A percentile compares a stretch with the other conserved stretches of the same genome.
phyloP scores from a whole-genome alignment of 2,888 invertebrate genomes.

The Cheilosia grossa region DNA sequence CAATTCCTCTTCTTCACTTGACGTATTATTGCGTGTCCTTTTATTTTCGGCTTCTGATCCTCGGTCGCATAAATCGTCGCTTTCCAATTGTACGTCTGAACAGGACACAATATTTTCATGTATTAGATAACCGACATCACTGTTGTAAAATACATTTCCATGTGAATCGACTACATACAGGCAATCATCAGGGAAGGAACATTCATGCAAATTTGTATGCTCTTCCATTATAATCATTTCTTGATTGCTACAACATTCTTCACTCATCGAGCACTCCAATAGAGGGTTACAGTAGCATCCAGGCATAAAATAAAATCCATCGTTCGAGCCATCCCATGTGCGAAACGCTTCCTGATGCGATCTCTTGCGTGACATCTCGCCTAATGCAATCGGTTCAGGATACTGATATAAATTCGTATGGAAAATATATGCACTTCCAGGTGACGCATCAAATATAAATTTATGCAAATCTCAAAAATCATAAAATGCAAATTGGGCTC shows the following conservation, averaged over 20 bases:
- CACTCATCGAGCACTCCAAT: background rate
- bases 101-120: conserved; percentile 26
- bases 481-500: conserved; percentile 74
- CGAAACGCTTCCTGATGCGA: conserved; percentile 26
- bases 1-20: conserved; percentile 75
- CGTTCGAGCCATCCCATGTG: background rate
- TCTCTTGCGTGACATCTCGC: conserved; percentile 56
- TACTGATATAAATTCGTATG: conserved; percentile 78
- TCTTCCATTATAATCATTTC: conserved; percentile 4
- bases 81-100: conserved; percentile 18
- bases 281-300: conserved; percentile 77
- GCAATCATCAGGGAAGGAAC: background rate
- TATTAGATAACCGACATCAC: conserved; percentile 24
- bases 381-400: conserved; percentile 77
- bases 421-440: conserved; percentile 78
- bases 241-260: background rate
- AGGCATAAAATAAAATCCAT: conserved; percentile 76
- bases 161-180: conserved; percentile 72
- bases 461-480: conserved; percentile 80
- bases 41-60: conserved; percentile 13
- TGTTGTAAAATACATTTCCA: conserved; percentile 76
- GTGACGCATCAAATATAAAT: conserved; percentile 79
- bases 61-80: conserved; percentile 41
- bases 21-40: conserved; percentile 31
- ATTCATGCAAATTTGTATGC: background rate